phyloP scores from a whole-genome alignment of 2,888 invertebrate species.

The Athalia circularis region DNA sequence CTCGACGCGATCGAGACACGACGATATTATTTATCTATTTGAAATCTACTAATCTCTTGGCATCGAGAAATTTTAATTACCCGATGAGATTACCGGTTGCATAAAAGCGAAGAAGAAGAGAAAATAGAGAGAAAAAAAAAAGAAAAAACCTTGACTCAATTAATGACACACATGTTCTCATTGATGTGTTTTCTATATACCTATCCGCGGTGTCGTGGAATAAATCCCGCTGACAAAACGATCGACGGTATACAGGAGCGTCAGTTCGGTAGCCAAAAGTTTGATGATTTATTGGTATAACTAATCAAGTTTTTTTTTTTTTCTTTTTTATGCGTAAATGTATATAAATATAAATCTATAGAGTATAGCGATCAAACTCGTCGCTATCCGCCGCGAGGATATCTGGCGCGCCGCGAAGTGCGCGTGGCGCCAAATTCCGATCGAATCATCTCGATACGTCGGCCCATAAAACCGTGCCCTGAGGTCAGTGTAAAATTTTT shows the following conservation, averaged over 20 bases:
- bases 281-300: constrained; percentile 38
- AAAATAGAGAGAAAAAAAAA: background rate
- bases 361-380: constrained; percentile 6
- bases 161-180: background rate
- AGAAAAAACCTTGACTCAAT: constrained; percentile 30
- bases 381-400: background rate
- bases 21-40: background rate
- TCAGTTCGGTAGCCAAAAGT: constrained; percentile 35
- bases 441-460: constrained; percentile 21
- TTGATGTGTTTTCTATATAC: too few relatives aligned
- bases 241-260: constrained; percentile 1
- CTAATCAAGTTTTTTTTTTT: background rate
- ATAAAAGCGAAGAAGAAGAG: background rate
- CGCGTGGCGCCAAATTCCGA: constrained; percentile 26
- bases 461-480: constrained; percentile 4
- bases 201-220: background rate
- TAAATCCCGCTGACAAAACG: too few relatives aligned
- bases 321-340: too few relatives aligned
- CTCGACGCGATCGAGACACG: too few relatives aligned
- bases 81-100: constrained; percentile 21
- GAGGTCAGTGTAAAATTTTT: background rate
- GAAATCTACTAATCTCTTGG: background rate
- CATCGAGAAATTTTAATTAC: constrained; percentile 18
- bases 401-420: background rate
- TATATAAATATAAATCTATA: background rate